These are phyloP conservation scores for Chaetoderma sp. DNA, from an alignment of 2,888 invertebrate species.

Conservation along the genomic window DNA sequence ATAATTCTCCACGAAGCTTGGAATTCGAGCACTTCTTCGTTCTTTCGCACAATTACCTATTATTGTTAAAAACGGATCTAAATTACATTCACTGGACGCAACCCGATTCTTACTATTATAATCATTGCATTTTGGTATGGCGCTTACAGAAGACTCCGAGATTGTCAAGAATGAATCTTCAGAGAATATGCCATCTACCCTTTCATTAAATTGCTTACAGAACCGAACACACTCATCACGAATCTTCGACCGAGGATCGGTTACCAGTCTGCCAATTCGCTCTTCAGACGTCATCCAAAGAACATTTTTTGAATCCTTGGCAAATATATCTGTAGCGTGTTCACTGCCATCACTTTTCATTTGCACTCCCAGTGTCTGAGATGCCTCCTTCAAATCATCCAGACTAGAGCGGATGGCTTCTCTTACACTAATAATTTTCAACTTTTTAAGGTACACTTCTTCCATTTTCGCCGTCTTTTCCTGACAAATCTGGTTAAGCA, in stretches of 20 bases:
- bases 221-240: conserved; percentile 25
- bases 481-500: conserved; percentile 40
- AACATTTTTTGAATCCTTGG: conserved; percentile 38
- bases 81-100: not conserved
- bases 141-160: no score
- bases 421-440: conserved; percentile 53
- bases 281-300: conserved; percentile 56
- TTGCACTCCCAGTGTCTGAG: conserved; percentile 31
- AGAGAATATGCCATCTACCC: conserved; percentile 16
- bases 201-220: conserved; percentile 31
- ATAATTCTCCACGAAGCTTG: not conserved
- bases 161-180: conserved; percentile 13
- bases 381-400: conserved; percentile 23
- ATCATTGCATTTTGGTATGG: no score
- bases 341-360: conserved; percentile 27
- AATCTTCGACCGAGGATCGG: conserved; percentile 10
- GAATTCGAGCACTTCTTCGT: not conserved
- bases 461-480: conserved; percentile 45
- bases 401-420: conserved; percentile 48
- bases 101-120: not conserved
- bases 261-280: conserved; percentile 41
- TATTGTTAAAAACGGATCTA: not conserved
- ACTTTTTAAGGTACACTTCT: conserved; percentile 46
- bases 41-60: not conserved
- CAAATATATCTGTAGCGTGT: conserved; percentile 40